These are phyloP conservation scores for Cancer borealis DNA, from an alignment of 2,888 invertebrate genomes.

Conservation along the genomic window DNA sequence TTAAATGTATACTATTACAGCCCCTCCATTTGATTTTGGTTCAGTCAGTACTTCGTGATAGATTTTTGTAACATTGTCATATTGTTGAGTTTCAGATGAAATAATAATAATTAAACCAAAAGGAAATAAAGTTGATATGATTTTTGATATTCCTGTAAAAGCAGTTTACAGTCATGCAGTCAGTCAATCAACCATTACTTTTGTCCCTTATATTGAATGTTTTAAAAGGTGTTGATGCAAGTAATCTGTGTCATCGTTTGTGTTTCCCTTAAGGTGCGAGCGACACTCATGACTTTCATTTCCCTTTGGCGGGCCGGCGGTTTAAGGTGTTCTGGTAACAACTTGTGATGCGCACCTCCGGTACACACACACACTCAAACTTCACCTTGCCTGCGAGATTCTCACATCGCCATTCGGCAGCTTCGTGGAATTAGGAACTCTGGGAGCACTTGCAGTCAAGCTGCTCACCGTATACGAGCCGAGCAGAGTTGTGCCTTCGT, in stretches of 20 bases:
- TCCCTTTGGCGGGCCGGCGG: not conserved
- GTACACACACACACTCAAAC: not conserved
- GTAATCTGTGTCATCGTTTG: not conserved
- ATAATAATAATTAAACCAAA: too few species aligned
- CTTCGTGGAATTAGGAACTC: not conserved
- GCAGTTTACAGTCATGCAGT: not conserved
- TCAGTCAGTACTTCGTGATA: too few species aligned
- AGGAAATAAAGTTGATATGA: too few species aligned
- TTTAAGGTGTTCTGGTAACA: not conserved
- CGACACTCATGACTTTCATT: not conserved
- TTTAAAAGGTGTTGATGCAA: not conserved
- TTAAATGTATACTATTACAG: too few species aligned
- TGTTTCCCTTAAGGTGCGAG: not conserved
- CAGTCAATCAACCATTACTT: too few species aligned
- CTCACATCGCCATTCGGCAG: not conserved
- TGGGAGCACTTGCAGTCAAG: not conserved
- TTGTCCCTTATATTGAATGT: too few species aligned
- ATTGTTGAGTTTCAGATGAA: too few species aligned
- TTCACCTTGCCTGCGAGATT: not conserved
- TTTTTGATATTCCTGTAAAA: too few species aligned
- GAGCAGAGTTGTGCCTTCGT: not conserved
- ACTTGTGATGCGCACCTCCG: not conserved
- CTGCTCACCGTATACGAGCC: not conserved
- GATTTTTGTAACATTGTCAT: too few species aligned
- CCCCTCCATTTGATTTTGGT: too few species aligned